Evolutionary conservation across 2,888 invertebrate genomes (phyloP).

Genomic region (Bunonema sp.): DNA sequence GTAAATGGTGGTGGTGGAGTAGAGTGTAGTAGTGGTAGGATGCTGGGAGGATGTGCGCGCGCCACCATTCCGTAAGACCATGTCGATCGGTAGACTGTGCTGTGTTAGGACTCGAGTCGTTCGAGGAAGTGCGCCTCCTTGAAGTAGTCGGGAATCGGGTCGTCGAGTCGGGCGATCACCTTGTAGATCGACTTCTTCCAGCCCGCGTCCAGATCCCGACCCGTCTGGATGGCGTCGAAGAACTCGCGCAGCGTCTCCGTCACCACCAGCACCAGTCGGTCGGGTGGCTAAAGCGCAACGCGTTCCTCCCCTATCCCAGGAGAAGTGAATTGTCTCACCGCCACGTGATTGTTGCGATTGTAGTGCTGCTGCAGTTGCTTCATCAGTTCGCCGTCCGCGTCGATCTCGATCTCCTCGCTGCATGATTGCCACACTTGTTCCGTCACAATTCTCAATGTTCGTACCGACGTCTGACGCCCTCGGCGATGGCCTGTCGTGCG

Average conservation of each 20-base stretch:
- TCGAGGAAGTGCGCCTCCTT: constrained; percentile 98
- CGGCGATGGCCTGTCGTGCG: constrained; percentile 88
- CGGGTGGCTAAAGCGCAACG: constrained; percentile 65
- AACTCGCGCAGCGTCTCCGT: constrained; percentile 95
- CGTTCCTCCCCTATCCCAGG: not conserved
- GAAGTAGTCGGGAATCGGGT: constrained; percentile 96
- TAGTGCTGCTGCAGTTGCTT: constrained; percentile 93
- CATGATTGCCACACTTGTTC: no score
- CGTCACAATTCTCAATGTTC: no score
- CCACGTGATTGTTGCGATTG: constrained; percentile 88
- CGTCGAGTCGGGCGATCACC: constrained; percentile 93
- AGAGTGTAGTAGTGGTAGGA: no score
- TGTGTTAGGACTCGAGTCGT: constrained; percentile 64
- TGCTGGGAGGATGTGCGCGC: no score
- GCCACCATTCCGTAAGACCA: no score
- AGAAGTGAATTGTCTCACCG: constrained; percentile 52
- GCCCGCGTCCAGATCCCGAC: constrained; percentile 91
- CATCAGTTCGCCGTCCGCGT: constrained; percentile 86
- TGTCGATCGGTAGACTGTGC: not conserved
- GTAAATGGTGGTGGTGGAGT: no score
- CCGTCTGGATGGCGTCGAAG: constrained; percentile 88
- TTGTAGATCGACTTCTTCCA: constrained; percentile 99
- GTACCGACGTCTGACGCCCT: constrained; percentile 78
- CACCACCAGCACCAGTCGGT: constrained; percentile 86
- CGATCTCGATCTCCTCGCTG: constrained; percentile 65